These are phyloP conservation scores for Danaus melanippus DNA, from an alignment of 1,140 invertebrate genomes.

Conservation along the genomic window DNA sequence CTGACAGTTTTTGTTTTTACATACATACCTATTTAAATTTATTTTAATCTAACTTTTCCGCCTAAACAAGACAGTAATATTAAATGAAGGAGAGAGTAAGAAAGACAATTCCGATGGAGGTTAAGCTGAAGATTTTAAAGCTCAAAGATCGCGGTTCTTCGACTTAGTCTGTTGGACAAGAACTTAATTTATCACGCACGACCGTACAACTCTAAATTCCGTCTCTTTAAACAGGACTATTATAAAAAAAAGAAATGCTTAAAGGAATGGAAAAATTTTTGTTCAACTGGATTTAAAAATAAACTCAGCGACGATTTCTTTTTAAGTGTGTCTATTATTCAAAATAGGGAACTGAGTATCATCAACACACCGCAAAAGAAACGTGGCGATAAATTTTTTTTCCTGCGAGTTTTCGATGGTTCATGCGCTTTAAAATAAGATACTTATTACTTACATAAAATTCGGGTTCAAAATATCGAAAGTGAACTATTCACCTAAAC, in stretches of 20 bases:
- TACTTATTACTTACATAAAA: constrained; percentile 39
- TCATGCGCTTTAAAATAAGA: constrained; percentile 45
- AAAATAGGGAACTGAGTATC: too few relatives aligned
- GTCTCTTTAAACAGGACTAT: background rate
- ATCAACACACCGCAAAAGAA: constrained; percentile 2
- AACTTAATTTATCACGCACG: constrained; percentile 14
- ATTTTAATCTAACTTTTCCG: background rate
- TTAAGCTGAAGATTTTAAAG: constrained; percentile 16
- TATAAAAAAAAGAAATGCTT: too few relatives aligned
- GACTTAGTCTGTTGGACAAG: constrained; percentile 9
- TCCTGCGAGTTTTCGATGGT: constrained; percentile 46
- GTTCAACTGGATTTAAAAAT: constrained; percentile 2
- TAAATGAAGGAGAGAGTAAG: constrained; percentile 16
- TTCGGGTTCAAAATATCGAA: constrained; percentile 32
- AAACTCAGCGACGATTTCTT: constrained; percentile 4
- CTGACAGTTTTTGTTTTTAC: constrained; percentile 10
- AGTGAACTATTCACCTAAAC: constrained; percentile 26
- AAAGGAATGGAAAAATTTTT: constrained; percentile 1
- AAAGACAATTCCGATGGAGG: constrained; percentile 16
- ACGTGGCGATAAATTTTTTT: constrained; percentile 8
- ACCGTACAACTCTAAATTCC: constrained; percentile 2
- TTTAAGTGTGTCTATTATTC: constrained; percentile 2
- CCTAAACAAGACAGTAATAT: constrained; percentile 11
- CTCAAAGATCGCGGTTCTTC: constrained; percentile 8
- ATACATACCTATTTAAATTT: constrained; percentile 9